phyloP scores from a whole-genome alignment of 2,797 vertebrate species.

The Lacerta agilis region DNA sequence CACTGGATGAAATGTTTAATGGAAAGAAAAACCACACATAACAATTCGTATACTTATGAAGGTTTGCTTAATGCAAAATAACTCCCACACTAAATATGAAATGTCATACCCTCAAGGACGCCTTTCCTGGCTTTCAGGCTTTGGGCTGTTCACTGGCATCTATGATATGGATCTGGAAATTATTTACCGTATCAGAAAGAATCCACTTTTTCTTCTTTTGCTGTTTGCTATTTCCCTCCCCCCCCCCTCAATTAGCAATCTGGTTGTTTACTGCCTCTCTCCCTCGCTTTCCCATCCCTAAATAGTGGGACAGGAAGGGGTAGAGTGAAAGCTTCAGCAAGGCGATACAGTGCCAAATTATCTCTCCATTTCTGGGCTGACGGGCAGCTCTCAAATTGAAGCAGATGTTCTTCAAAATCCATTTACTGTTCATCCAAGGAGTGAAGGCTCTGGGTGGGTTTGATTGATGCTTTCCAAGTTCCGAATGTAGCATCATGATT shows the following conservation, averaged over 20 bases:
- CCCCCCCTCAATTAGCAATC: neutral
- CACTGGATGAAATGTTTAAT: no score
- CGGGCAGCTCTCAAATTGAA: conserved; percentile 29
- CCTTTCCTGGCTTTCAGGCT: no score
- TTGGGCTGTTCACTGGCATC: neutral
- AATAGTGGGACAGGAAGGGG: neutral
- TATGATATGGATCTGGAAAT: neutral
- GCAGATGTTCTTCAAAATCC: conserved; percentile 22
- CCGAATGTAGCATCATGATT: conserved; percentile 8
- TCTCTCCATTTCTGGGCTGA: conserved; percentile 9
- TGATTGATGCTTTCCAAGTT: conserved; percentile 26
- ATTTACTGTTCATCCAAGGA: conserved; percentile 21
- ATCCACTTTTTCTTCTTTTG: neutral
- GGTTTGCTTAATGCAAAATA: neutral
- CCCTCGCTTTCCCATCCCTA: neutral
- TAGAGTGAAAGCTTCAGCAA: neutral
- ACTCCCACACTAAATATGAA: neutral
- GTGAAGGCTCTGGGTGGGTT: neutral
- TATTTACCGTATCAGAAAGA: neutral
- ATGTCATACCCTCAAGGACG: neutral
- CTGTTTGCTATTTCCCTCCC: neutral
- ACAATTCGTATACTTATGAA: no score
- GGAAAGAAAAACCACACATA: no score
- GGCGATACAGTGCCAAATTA: neutral
- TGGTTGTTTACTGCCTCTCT: neutral